Conservation (phyloP, 1,140 invertebrate genomes). For the Nomia melanderi region DNA sequence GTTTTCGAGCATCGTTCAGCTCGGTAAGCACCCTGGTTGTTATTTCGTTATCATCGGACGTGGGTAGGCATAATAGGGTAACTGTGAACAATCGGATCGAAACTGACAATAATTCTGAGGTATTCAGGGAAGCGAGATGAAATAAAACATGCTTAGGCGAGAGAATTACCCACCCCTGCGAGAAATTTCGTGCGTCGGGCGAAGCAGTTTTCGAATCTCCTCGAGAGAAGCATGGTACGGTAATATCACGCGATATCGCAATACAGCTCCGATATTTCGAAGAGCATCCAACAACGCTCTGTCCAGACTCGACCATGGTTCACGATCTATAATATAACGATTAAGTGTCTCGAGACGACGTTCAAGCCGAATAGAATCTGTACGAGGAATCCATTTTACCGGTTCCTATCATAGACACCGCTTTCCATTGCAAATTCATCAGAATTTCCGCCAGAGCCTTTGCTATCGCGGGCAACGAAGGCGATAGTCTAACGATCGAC, state of each 20-base stretch:
- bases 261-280: constrained; percentile 75
- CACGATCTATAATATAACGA: constrained; percentile 71
- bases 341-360: neutral
- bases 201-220: constrained; percentile 72
- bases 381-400: constrained; percentile 63
- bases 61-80: constrained; percentile 76
- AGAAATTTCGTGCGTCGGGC: constrained; percentile 70
- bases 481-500: constrained; percentile 74
- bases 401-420: constrained; percentile 72
- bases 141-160: too few species aligned
- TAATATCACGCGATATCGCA: constrained; percentile 76
- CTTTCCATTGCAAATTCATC: constrained; percentile 76
- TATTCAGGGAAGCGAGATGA: too few species aligned
- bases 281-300: constrained; percentile 72
- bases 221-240: constrained; percentile 67
- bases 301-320: constrained; percentile 76
- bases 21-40: constrained; percentile 72
- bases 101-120: too few species aligned
- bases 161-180: constrained; percentile 71
- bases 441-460: constrained; percentile 75
- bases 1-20: constrained; percentile 70
- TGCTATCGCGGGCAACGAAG: constrained; percentile 74
- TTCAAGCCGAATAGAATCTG: neutral
- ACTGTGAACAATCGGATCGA: constrained; percentile 20
- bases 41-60: constrained; percentile 69